Evolutionary conservation across 2,797 vertebrate species (phyloP).

Genomic region (Galaxias olidus): DNA sequence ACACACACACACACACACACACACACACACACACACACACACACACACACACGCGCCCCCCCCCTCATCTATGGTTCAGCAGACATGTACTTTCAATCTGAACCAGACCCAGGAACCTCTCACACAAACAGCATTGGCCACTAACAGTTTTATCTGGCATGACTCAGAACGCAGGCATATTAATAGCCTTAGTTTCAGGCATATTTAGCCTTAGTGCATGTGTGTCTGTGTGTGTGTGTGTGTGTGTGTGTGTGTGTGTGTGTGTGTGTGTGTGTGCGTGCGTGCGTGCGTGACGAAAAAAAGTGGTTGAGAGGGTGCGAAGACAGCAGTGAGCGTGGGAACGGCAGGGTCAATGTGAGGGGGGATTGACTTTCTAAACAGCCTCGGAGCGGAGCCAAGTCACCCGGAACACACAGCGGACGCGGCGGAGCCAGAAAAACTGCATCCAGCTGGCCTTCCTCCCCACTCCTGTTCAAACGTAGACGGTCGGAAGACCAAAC

Average conservation of each 20-base stretch:
- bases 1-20: too few species aligned
- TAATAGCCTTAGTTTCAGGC: slow-evolving; percentile 48
- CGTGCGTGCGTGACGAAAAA: slow-evolving; percentile 15
- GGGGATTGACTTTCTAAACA: slow-evolving; percentile 72
- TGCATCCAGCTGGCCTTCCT: slow-evolving; percentile 22
- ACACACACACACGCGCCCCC: too few species aligned
- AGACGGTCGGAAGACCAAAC: slow-evolving; percentile 13
- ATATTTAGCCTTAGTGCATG: too few species aligned
- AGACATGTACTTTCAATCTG: slow-evolving; percentile 28
- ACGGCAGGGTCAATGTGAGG: slow-evolving; percentile 56
- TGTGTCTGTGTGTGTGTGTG: slow-evolving; percentile 14
- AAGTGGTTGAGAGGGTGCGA: slow-evolving; percentile 62
- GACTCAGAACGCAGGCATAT: slow-evolving; percentile 42
- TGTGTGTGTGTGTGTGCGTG: slow-evolving; percentile 26
- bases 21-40: too few species aligned
- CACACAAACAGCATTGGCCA: slow-evolving; percentile 13
- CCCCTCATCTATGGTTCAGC: slow-evolving; percentile 23
- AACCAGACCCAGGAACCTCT: slow-evolving; percentile 33
- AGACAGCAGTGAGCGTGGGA: slow-evolving; percentile 73
- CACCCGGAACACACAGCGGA: slow-evolving; percentile 25
- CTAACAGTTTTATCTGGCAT: slow-evolving; percentile 27
- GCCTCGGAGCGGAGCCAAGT: slow-evolving; percentile 52
- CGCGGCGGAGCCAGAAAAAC: not conserved
- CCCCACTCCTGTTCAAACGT: not conserved
- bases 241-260: slow-evolving; percentile 21